phyloP scores from a whole-genome alignment of 2,888 invertebrate genomes.

The Idaea dimidiata region DNA sequence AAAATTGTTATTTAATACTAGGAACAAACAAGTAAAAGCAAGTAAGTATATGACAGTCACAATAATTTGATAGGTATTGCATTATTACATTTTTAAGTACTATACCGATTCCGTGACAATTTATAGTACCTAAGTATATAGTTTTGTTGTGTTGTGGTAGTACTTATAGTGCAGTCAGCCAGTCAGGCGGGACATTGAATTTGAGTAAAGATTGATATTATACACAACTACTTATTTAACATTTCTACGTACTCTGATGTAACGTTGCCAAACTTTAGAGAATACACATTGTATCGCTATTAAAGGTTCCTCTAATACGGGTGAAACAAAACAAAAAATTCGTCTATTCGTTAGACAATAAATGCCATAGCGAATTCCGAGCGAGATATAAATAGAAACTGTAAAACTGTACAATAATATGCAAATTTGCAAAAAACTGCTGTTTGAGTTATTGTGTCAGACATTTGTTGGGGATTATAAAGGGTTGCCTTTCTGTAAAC shows the following conservation, averaged over 20 bases:
- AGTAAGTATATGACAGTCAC: too few relatives aligned
- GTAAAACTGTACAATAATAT: constrained; percentile 40
- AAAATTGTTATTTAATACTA: too few relatives aligned
- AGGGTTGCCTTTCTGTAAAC: constrained; percentile 30
- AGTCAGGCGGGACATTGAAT: too few relatives aligned
- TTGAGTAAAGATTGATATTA: too few relatives aligned
- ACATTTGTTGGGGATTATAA: constrained; percentile 44
- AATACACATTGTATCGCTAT: constrained; percentile 10
- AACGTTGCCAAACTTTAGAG: not conserved
- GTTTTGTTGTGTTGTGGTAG: too few relatives aligned
- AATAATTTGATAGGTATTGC: too few relatives aligned
- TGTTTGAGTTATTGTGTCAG: constrained; percentile 31
- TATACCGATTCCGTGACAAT: too few relatives aligned
- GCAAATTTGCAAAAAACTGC: constrained; percentile 31
- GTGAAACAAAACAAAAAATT: constrained; percentile 21
- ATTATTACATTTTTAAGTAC: too few relatives aligned
- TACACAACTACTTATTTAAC: too few relatives aligned
- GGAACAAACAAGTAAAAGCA: too few relatives aligned
- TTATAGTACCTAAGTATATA: too few relatives aligned
- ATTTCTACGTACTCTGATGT: not conserved
- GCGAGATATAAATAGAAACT: constrained; percentile 18
- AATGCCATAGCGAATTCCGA: constrained; percentile 15
- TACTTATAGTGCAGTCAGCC: too few relatives aligned
- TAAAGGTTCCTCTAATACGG: constrained; percentile 24
- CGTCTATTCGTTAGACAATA: constrained; percentile 13